Evolutionary conservation across 2,113 vertebrate genomes (phyloP), one percentile per base, ranked within the genome.

Genomic region (Taurulus bubalis): DNA sequence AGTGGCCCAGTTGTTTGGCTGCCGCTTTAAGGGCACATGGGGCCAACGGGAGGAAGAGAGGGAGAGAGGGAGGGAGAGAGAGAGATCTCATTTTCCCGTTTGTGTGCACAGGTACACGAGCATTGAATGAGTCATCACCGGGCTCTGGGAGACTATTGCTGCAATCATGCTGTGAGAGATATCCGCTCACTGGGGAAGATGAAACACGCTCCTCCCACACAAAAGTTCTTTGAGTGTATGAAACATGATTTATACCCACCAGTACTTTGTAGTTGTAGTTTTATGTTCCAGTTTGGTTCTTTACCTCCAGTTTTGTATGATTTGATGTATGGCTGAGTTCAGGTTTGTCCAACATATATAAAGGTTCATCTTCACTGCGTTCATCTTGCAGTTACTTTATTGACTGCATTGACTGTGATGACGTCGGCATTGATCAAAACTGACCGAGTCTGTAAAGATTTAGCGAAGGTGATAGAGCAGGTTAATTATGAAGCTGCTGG

Each of bases 1-100:
- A 68, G 69, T 75, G 79, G 53, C 32, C 68, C 8, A 42, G 28
- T 77, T 69, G 34, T 22, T 67, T 73, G 60, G 63, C 79, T 58
- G 32, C 55, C 16, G 40, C 76, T 58, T 80, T 79, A 85, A 84
- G 59, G 73, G 51, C 78, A 79, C 36, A 69, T 9, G 36, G 71
- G 82, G 77, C 65, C 15, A 75, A 68, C 1, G 3, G 26, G 24
- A 26, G 55, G 5, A n/a, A 12, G 51, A 4, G 51, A 15, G 53
- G 68, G 36, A 28, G 55, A 18, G n/a, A 20, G 47, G n/a, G 53
- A 12, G 53, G 4, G 22, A 1, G 51, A 22, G 53, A 75, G 51
- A 70, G n/a, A n/a, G 65, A 79, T 77, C 71, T 60, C 60, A 58
- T 82, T 80, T 84, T 75, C 65, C 64, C 0, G 5, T 51, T 14